Base-by-base conservation (phyloP, 1,140 invertebrate species). In the Bombus pascuorum region DNA sequence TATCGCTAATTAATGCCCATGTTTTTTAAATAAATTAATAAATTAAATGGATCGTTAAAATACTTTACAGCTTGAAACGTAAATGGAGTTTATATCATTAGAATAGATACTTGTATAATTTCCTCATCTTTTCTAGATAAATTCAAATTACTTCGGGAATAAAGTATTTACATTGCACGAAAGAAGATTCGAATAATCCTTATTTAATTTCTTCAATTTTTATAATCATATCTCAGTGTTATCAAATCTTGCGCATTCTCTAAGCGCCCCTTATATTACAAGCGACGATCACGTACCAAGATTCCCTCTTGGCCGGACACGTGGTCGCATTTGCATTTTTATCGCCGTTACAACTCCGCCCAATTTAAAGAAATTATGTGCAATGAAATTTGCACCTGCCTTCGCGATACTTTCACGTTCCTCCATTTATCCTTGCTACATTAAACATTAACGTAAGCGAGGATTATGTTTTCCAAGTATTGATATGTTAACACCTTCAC, bases 361-460 rank as follows among this genome's bases (percentile, higher is more conserved):
- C 28, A 84, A 72, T 88, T 75, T 71, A 57, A 13, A 76, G 42
- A 47, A 84, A 78, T 84, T 84, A 71, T 78, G 71, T 37, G n/a
- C 39, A 47, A 37, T 32, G 57, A 44, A 82, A 65, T 82, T 82
- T 32, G 77, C 72, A 82, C 70, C 84, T 72, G 47, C 72, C 18
- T 85, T 44, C 57, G 32, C 78, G 68, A 83, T 72, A 66, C 68
- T 66, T 85, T 68, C 37, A n/a, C 42, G 47, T 44, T 57, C 12
- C n/a, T 74, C 42, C 47, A 59, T 53, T 83, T 62, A 53, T 12
- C 47, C 39, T 39, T 22, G 34, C 25, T 25, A 10, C 59, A n/a
- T 62, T 62, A 62, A 62, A 62, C 28, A 10, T 13, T 62, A 62
- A 13, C 59, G 10, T 62, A 12, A 12, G 4, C 12, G 4, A 62